phyloP scores from a whole-genome alignment of 2,797 vertebrate species.

The Lacerta bilineata region DNA sequence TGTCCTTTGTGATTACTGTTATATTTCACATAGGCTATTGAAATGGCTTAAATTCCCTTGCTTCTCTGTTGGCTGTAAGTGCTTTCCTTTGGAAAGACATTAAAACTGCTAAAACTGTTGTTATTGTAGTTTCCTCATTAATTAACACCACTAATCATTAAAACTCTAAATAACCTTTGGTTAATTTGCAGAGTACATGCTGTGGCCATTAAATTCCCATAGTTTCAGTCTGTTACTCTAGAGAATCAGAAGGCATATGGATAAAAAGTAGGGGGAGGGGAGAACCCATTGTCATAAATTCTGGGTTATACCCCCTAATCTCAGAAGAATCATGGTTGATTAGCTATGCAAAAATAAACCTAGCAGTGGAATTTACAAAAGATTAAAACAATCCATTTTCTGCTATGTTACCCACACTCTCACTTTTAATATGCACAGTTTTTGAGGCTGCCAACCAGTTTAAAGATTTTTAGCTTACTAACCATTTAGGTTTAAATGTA shows the following conservation, averaged over 20 bases:
- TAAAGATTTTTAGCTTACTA: no score
- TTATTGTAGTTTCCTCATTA: conserved; percentile 65
- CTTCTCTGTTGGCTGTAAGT: conserved; percentile 60
- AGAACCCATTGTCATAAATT: conserved; percentile 52
- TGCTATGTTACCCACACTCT: conserved; percentile 51
- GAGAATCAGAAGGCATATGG: conserved; percentile 56
- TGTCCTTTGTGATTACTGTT: neutral
- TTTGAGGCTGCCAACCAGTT: neutral
- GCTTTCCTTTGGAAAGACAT: conserved; percentile 59
- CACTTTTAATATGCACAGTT: neutral
- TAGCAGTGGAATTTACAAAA: conserved; percentile 50
- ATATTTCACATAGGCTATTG: conserved; percentile 23
- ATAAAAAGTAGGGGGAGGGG: neutral
- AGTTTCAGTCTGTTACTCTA: conserved; percentile 27
- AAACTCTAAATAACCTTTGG: conserved; percentile 65
- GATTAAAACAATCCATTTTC: conserved; percentile 52
- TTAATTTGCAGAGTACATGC: conserved; percentile 68
- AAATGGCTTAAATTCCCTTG: conserved; percentile 48
- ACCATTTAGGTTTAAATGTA: no score
- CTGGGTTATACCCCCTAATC: conserved; percentile 54
- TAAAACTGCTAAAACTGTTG: conserved; percentile 40
- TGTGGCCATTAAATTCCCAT: conserved; percentile 58
- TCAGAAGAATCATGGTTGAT: conserved; percentile 61
- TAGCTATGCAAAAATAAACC: conserved; percentile 46
- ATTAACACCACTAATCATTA: conserved; percentile 70